phyloP scores from a whole-genome alignment of 2,113 vertebrate genomes.

The Echinops telfairi region DNA sequence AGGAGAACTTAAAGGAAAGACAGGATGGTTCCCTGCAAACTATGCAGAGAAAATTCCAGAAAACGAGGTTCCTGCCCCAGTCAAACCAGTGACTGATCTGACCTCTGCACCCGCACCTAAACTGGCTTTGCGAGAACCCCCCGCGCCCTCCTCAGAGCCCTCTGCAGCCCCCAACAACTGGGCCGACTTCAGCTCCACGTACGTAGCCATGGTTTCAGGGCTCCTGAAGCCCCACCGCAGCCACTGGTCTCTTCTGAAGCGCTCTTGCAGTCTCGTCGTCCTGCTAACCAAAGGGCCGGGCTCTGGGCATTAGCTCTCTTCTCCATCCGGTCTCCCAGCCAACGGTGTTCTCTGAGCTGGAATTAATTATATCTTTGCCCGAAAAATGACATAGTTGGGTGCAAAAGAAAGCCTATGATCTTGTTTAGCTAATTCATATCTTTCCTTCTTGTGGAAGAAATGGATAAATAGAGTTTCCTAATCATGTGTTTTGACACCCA shows the following conservation, averaged over 20 bases:
- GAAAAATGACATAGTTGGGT: rapidly evolving
- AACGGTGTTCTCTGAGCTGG: not conserved
- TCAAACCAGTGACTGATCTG: conserved; percentile 84
- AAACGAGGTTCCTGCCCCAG: conserved; percentile 91
- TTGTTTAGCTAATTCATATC: not conserved
- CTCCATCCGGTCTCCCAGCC: not conserved
- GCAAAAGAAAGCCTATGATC: not conserved
- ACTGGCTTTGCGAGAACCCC: conserved; percentile 86
- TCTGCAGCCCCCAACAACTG: conserved; percentile 93
- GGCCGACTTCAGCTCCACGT: conserved; percentile 99
- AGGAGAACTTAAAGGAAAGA: conserved; percentile 96
- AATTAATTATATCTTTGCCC: not conserved
- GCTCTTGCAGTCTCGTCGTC: not conserved
- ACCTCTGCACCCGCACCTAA: conserved; percentile 84
- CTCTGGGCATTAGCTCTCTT: not conserved
- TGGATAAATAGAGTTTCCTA: conserved; percentile 45
- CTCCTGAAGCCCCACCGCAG: not conserved
- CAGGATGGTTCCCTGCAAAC: conserved; percentile 99
- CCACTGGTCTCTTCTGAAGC: not conserved
- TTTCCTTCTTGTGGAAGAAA: conserved; percentile 13
- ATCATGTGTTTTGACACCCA: not conserved
- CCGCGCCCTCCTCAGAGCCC: conserved; percentile 76
- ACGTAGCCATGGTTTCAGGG: conserved; percentile 65
- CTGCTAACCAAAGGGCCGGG: not conserved
- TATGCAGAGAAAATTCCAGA: conserved; percentile 97